Evolutionary conservation across 1,140 invertebrate genomes (phyloP).

Genomic region (Drosophila azteca): DNA sequence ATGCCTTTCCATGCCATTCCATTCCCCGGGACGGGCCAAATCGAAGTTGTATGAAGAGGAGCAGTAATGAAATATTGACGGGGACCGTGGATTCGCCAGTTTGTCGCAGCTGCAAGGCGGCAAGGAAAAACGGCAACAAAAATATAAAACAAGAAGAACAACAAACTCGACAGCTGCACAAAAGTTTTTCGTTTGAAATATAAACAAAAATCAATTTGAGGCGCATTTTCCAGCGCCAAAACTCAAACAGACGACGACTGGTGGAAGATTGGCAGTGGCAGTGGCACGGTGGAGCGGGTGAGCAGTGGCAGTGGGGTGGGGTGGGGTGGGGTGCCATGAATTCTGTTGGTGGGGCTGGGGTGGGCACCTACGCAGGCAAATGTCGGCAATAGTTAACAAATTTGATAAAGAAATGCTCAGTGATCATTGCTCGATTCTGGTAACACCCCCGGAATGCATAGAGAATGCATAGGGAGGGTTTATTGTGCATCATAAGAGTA

Average conservation of each 20-base stretch:
- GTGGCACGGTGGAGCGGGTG: no score
- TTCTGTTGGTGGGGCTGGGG: neutral
- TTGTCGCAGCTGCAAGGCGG: conserved; percentile 64
- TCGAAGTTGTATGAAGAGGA: conserved; percentile 50
- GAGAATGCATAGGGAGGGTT: no score
- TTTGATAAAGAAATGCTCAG: conserved; percentile 2
- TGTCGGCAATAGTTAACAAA: conserved; percentile 70
- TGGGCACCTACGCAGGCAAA: conserved; percentile 51
- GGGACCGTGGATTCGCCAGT: conserved; percentile 33
- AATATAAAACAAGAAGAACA: conserved; percentile 52
- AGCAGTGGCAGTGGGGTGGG: no score
- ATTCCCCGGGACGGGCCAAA: conserved; percentile 57
- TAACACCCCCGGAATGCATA: no score
- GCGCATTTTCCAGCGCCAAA: conserved; percentile 70
- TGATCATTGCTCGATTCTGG: no score
- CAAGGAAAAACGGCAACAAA: conserved; percentile 25
- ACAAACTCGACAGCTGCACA: conserved; percentile 69
- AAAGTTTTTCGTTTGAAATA: conserved; percentile 76
- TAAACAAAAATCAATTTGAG: conserved; percentile 81
- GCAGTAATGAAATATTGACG: conserved; percentile 42
- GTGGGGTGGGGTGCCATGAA: neutral
- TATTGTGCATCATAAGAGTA: no score
- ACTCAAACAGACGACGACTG: conserved; percentile 58
- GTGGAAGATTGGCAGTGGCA: neutral
- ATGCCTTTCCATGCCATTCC: conserved; percentile 17